A percentile compares a stretch with the other conserved stretches of the same genome.
Conservation (phyloP, 2,113 vertebrate species). For the Lontra canadensis region DNA sequence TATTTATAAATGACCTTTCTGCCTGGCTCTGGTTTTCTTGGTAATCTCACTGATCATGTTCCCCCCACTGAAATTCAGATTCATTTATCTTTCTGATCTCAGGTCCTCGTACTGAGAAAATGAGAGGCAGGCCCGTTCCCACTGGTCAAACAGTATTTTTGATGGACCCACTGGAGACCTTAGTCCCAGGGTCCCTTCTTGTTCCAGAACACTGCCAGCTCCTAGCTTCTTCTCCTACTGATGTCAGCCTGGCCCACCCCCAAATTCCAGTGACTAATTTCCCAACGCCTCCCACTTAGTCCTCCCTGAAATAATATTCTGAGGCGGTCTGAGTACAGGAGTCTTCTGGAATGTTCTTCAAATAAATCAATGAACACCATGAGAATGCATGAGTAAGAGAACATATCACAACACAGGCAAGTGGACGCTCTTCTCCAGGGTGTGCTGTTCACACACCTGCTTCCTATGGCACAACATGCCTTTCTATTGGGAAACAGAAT, state of each 20-base stretch:
- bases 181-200: fast-evolving
- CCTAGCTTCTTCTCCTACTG: neutral
- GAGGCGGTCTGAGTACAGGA: neutral
- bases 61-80: neutral
- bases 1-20: neutral
- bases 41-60: no score
- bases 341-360: conserved; percentile 41
- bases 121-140: neutral
- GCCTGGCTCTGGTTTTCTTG: neutral
- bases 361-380: neutral
- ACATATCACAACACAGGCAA: fast-evolving
- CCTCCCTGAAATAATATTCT: neutral
- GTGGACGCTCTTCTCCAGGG: fast-evolving
- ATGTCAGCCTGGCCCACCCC: neutral
- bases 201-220: neutral
- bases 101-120: no score
- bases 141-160: neutral
- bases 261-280: neutral
- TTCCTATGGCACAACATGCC: fast-evolving
- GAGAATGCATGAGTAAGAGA: neutral
- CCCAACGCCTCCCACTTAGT: neutral
- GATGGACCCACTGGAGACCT: fast-evolving
- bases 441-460: neutral
- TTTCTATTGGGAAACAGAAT: neutral
- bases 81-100: fast-evolving